Percentiles rank a stretch among this genome's conserved stretches.
These are phyloP conservation scores for Phymatocera aterrima DNA, from an alignment of 2,888 invertebrate species.

Conservation along the genomic window DNA sequence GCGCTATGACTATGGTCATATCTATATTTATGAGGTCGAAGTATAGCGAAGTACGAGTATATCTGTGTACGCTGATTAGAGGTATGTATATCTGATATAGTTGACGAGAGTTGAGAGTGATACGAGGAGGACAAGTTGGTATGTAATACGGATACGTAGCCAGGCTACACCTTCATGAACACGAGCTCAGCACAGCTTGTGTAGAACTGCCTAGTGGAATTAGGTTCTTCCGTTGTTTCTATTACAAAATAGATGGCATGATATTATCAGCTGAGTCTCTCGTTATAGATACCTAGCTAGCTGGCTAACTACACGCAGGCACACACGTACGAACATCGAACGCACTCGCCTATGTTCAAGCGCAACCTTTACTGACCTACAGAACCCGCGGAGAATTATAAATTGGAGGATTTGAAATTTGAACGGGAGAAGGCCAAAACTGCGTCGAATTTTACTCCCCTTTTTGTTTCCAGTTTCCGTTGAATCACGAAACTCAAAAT, in stretches of 20 bases:
- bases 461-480: too few species aligned
- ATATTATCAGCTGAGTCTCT: constrained; percentile 59
- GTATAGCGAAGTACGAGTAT: not conserved
- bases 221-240: constrained; percentile 74
- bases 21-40: not conserved
- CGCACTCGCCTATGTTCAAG: not conserved
- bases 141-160: too few species aligned
- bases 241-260: constrained; percentile 74
- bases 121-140: not conserved
- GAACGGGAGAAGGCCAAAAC: not conserved
- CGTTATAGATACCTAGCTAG: not conserved
- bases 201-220: constrained; percentile 65
- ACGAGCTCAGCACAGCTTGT: constrained; percentile 8
- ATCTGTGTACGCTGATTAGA: not conserved
- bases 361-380: constrained; percentile 33
- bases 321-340: not conserved
- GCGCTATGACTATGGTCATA: not conserved
- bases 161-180: not conserved
- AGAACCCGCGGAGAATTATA: not conserved
- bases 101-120: not conserved
- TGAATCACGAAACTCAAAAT: too few species aligned
- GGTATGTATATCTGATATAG: not conserved
- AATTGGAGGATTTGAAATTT: not conserved
- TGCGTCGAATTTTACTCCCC: not conserved
- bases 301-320: not conserved